Base-by-base conservation (phyloP, 2,113 vertebrate species). In the Periophthalmus modestus region DNA sequence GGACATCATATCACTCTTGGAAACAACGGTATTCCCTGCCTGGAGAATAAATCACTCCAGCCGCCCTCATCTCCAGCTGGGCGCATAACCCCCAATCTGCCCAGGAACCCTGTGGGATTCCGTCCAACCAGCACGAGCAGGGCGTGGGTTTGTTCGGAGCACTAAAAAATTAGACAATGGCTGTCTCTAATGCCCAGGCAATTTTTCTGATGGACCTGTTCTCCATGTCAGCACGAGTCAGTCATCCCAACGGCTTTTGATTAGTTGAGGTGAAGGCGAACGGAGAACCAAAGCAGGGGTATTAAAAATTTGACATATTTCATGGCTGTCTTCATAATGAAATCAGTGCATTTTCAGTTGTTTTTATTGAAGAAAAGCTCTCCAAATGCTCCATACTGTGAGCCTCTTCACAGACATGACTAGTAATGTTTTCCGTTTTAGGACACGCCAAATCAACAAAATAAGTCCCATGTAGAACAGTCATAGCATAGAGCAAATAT, bases 41-140 rank as follows among this genome's bases (percentile, higher is more conserved):
- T 0, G 33, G 19, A 54, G 33, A 50, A 54, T 57, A 71, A 66
- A 52, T 66, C 39, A 50, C 36, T 47, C 46, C 24, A 55, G 62
- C n/a, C 48, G 11, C 39, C 36, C 57, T 52, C 73, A 75, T 83
- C 24, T 47, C 39, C 74, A n/a, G n/a, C n/a, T n/a, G n/a, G n/a
- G n/a, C n/a, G 50, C 63, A 71, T 59, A 52, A 74, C 36, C 46
- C n/a, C n/a, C n/a, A n/a, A n/a, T n/a, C 48, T 21, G 7, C n/a
- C n/a, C n/a, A n/a, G 34, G 33, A 74, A 57, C 77, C 65, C 75
- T 74, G 72, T 52, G 74, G 69, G 71, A 16, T 72, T 66, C 82
- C 47, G 34, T 61, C n/a, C n/a, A 76, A 79, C 69, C 78, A 89
- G 77, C 82, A 79, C 69, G 76, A 89, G 77, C 82, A 82, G 73